Evolutionary conservation across 2,797 vertebrate genomes (phyloP).

Genomic region (Esox lucius): DNA sequence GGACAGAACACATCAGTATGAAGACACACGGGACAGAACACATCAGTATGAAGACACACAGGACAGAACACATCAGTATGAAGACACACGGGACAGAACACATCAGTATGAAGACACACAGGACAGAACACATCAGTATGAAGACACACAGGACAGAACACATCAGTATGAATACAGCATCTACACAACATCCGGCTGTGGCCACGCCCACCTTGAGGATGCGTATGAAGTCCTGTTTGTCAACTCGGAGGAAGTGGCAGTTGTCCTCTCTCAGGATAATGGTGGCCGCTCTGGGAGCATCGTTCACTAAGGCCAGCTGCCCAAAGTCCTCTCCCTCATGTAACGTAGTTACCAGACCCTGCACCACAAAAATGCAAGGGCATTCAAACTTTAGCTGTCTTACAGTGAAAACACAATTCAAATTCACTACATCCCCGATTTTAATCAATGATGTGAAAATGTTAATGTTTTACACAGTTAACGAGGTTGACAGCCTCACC

Average conservation of each 20-base stretch:
- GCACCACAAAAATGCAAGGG: constrained; percentile 7
- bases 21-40: no score
- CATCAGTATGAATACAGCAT: neutral
- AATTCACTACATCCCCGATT: neutral
- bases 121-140: no score
- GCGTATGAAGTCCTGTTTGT: constrained; percentile 94
- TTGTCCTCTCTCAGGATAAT: constrained; percentile 93
- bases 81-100: no score
- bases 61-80: no score
- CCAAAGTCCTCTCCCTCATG: constrained; percentile 96
- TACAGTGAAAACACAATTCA: neutral
- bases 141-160: no score
- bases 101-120: no score
- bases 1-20: no score
- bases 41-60: no score
- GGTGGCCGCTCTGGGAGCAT: constrained; percentile 89
- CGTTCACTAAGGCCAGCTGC: constrained; percentile 92
- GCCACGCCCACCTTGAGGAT: constrained; percentile 86
- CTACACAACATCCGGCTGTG: neutral
- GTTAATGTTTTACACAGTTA: neutral
- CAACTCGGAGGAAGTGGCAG: constrained; percentile 93
- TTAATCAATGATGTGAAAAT: neutral
- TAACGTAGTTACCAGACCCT: constrained; percentile 91
- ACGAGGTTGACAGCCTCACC: constrained; percentile 64
- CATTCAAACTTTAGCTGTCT: neutral